Percentiles rank a stretch among this genome's conserved stretches.
Evolutionary conservation across 2,113 vertebrate species (phyloP).

Genomic region (Sinocyclocheilus anshuiensis): DNA sequence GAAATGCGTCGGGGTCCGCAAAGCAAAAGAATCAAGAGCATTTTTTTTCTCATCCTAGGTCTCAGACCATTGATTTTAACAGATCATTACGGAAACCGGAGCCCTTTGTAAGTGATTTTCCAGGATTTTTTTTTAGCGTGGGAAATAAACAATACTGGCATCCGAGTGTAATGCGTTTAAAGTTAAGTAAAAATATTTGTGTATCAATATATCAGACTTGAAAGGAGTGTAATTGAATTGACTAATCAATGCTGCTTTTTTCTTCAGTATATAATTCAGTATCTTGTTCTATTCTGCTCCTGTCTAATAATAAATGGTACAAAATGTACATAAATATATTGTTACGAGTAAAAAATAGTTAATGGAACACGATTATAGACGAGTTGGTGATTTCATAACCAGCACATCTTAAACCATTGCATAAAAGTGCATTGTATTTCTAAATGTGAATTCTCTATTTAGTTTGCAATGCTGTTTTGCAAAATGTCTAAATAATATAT

Average conservation of each 20-base stretch:
- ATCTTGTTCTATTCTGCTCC: background rate
- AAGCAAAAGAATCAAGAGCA: slow-evolving; percentile 28
- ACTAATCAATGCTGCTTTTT: slow-evolving; percentile 39
- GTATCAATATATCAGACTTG: slow-evolving; percentile 36
- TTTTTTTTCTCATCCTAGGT: slow-evolving; percentile 38
- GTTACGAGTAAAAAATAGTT: background rate
- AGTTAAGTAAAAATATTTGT: slow-evolving; percentile 34
- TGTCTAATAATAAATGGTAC: background rate
- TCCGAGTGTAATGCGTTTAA: slow-evolving; percentile 31
- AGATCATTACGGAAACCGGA: slow-evolving; percentile 31
- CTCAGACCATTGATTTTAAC: slow-evolving; percentile 51
- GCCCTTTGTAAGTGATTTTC: slow-evolving; percentile 37
- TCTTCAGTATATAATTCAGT: slow-evolving; percentile 16
- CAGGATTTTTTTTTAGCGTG: slow-evolving; percentile 34
- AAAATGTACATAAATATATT: background rate
- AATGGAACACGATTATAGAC: background rate
- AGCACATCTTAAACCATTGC: slow-evolving; percentile 18
- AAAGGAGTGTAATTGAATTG: slow-evolving; percentile 37
- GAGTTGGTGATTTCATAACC: slow-evolving; percentile 9
- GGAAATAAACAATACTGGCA: slow-evolving; percentile 37
- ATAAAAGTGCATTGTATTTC: slow-evolving; percentile 19
- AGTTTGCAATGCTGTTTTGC: slow-evolving; percentile 41
- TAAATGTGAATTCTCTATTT: slow-evolving; percentile 47
- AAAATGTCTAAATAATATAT: slow-evolving; percentile 56
- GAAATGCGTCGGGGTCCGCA: slow-evolving; percentile 27